Evolutionary conservation across 2,797 vertebrate species (phyloP).

Genomic region (Poeciliopsis infans): DNA sequence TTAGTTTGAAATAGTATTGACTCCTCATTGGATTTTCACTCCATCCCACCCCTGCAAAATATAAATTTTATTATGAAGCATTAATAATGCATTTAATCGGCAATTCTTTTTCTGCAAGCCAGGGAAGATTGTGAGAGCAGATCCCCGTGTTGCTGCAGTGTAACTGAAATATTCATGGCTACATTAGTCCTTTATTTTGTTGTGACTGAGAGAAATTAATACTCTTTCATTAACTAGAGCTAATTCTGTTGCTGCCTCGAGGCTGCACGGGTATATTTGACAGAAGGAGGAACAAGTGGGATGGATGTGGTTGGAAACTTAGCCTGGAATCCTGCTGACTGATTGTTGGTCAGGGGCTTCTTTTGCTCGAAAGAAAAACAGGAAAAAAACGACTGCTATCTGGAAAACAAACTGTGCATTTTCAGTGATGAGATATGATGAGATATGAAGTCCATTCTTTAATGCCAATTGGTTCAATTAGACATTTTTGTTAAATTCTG

Average conservation of each 20-base stretch:
- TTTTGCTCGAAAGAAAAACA: constrained; percentile 52
- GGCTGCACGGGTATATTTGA: constrained; percentile 57
- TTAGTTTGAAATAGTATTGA: constrained; percentile 65
- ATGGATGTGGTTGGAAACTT: constrained; percentile 70
- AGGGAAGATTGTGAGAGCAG: constrained; percentile 52
- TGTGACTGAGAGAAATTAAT: constrained; percentile 84
- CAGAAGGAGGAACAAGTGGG: constrained; percentile 76
- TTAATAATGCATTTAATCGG: constrained; percentile 76
- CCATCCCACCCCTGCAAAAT: constrained; percentile 57
- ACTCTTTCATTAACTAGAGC: constrained; percentile 77
- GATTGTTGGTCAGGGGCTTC: constrained; percentile 63
- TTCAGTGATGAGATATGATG: not conserved
- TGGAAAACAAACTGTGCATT: not conserved
- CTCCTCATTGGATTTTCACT: constrained; percentile 64
- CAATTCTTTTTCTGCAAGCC: constrained; percentile 61
- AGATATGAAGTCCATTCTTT: not conserved
- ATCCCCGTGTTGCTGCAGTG: constrained; percentile 65
- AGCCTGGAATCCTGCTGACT: constrained; percentile 73
- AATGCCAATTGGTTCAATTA: constrained; percentile 47
- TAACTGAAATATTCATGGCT: constrained; percentile 82
- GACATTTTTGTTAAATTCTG: constrained; percentile 45
- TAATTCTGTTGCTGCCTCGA: constrained; percentile 72
- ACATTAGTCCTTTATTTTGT: constrained; percentile 84
- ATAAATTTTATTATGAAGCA: constrained; percentile 74
- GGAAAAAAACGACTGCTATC: constrained; percentile 21